Evolutionary conservation across 1,140 invertebrate species (phyloP), one percentile per base, ranked within the genome.

Genomic region (Bombus balteatus): DNA sequence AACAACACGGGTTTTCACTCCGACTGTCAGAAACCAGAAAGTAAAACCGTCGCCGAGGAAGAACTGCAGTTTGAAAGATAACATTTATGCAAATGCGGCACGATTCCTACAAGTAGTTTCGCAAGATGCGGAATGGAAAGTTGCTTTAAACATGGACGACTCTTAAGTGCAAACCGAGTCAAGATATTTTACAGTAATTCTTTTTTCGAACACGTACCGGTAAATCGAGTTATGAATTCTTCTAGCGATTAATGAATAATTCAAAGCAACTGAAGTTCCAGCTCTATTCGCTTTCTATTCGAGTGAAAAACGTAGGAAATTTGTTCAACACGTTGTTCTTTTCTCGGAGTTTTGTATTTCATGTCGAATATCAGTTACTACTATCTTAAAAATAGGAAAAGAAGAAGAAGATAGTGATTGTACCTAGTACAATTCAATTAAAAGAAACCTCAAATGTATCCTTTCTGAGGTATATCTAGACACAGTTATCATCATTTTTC

Each of bases 211-310:
- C 57, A 65, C 75, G 28, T 13, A 18, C 75, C 28, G 15, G 8
- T 15, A n/a, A 25, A n/a, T n/a, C 15, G 57, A 78, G 59, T 78
- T 78, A 78, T 78, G 75, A 78, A 78, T 78, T 78, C 57, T 66
- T 59, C 13, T 41, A 53, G 2, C 32, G 12, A 10, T 15, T 34
- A 39, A 78, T 78, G 75, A 65, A 78, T 78, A 78, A 78, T 78
- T 78, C 75, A 65, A 10, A n/a, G 5, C 18, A 41, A 32, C n/a
- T 22, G 57, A 65, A 65, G 28, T 41, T 77, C n/a, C 10, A 77
- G 37, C 13, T 62, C 25, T 39, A 4, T 59, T 57, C 39, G 25
- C 39, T 28, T 47, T 62, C 34, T 25, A 10, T 68, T 68, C 34
- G 9, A 53, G 12, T 34, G 10, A 3, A 25, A 47, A 75, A 25